Percentiles rank a stretch among this genome's conserved stretches.
Evolutionary conservation across 2,797 vertebrate species (phyloP).

Genomic region (Selene dorsalis): DNA sequence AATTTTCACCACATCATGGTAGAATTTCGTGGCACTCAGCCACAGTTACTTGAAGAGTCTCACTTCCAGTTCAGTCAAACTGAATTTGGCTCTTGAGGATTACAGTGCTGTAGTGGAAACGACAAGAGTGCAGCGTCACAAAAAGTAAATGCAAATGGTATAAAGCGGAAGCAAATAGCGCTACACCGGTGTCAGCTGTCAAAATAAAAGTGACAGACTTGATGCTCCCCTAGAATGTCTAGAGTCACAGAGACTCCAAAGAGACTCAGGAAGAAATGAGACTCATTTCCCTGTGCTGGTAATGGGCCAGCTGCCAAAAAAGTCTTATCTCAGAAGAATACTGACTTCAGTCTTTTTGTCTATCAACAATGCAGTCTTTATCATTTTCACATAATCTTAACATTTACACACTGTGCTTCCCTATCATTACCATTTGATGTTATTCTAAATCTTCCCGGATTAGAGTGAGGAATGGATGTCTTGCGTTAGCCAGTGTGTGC

Average conservation of each 20-base stretch:
- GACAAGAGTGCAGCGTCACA: conserved; percentile 14
- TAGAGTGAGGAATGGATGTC: conserved; percentile 54
- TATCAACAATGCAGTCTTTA: conserved; percentile 34
- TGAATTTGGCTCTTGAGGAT: conserved; percentile 37
- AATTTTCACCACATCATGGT: conserved; percentile 35
- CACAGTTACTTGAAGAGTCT: conserved; percentile 25
- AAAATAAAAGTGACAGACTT: conserved; percentile 21
- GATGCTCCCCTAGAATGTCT: conserved; percentile 14
- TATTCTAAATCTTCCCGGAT: conserved; percentile 56
- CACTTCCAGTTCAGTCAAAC: conserved; percentile 24
- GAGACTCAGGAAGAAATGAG: conserved; percentile 12
- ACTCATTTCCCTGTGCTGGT: conserved; percentile 2
- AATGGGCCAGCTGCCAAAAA: conserved; percentile 43
- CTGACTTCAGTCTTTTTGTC: conserved; percentile 44
- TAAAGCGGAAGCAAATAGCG: conserved; percentile 10
- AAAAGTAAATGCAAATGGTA: not conserved
- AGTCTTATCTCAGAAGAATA: conserved; percentile 30
- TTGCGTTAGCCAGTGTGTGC: conserved; percentile 42
- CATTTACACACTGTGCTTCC: conserved; percentile 31
- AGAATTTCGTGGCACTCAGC: conserved; percentile 30
- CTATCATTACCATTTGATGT: conserved; percentile 41
- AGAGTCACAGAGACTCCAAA: conserved; percentile 15
- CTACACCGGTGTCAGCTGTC: conserved; percentile 20
- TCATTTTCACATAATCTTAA: too few relatives aligned
- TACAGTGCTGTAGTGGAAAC: conserved; percentile 14